These are phyloP conservation scores for Pavo muticus DNA, from an alignment of 2,113 vertebrate species.

Conservation along the genomic window DNA sequence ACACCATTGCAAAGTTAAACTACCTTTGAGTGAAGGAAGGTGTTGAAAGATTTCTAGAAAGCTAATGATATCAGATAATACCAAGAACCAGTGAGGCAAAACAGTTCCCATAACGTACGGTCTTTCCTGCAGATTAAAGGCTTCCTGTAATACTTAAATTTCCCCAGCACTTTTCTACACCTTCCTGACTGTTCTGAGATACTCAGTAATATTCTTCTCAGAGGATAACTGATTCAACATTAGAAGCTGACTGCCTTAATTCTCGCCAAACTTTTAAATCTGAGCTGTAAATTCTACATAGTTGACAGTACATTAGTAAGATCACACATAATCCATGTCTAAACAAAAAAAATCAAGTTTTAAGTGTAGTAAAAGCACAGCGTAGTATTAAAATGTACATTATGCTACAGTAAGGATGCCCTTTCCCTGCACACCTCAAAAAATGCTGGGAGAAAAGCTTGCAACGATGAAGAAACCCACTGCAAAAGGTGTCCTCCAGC, in stretches of 20 bases:
- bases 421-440: neutral
- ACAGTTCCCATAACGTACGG: neutral
- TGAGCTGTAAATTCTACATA: accelerated
- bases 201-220: neutral
- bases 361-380: neutral
- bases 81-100: neutral
- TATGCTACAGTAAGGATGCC: neutral
- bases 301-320: neutral
- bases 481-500: neutral
- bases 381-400: neutral
- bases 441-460: neutral
- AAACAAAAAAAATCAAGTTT: neutral
- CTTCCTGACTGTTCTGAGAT: neutral
- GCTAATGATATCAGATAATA: accelerated
- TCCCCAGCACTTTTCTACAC: neutral
- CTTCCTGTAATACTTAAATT: neutral
- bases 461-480: neutral
- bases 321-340: neutral
- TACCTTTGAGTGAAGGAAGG: neutral
- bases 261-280: neutral
- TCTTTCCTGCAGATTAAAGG: neutral
- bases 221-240: neutral
- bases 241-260: neutral
- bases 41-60: neutral
- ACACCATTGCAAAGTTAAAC: neutral